Base-by-base conservation (phyloP, 2,113 vertebrate species). In the Parus major region DNA sequence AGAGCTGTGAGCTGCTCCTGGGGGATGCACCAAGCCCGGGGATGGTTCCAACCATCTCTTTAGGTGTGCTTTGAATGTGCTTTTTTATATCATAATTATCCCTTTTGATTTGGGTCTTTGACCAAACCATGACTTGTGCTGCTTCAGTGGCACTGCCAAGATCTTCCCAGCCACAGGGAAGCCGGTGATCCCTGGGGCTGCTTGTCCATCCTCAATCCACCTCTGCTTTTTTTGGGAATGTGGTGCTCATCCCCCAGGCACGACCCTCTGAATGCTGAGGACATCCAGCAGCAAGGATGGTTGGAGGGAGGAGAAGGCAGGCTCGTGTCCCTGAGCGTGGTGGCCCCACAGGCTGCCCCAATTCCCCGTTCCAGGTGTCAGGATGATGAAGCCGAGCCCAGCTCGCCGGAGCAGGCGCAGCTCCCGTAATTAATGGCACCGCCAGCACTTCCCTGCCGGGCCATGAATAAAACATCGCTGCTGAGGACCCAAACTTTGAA, bases 391-490 rank as follows among this genome's bases (percentile, higher is more conserved):
- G 70, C 52, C 5, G 2, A 61, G 60, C 73, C 2, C 5, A 75
- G 87, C 56, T 68, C 33, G 0, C 76, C 0, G 0, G 82, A 92
- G 88, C 95, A 70, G 86, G 46, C 53, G 0, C 77, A 88, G 92
- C 91, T 90, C 89, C 88, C 55, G 0, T 96, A 97, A 97, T 97
- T 97, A 89, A 97, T 97, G 90, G 91, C 71, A 28, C 83, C 12
- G 33, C 50, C 87, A 90, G 87, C 83, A 19, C 63, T 89, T 90
- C 91, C 95, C 93, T 83, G 95, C 86, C 1, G 3, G 64, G 93
- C 93, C 57, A 97, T 97, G 97, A 97, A 97, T 97, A 95, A 97
- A 96, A 95, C 91, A 93, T 96, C 7, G 15, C 13, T 59, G 56
- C 68, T 55, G 39, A 91, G 86, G 44, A 88, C 83, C 93, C 83